A percentile compares a stretch with the other conserved stretches of the same genome.
These are phyloP conservation scores for Diorhabda sublineata DNA, from an alignment of 1,140 invertebrate species.

Conservation along the genomic window DNA sequence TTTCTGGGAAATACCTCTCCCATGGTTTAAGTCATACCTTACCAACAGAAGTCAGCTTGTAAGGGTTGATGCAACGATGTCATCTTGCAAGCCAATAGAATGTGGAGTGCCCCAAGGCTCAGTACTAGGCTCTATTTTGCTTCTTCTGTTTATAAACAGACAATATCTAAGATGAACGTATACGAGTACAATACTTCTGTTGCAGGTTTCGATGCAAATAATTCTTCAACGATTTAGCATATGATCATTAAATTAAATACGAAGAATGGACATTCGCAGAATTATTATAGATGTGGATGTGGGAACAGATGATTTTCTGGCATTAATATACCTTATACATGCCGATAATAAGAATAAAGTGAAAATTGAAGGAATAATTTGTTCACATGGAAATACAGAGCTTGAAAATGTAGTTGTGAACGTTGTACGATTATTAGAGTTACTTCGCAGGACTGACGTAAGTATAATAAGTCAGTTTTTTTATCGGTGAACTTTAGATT, in stretches of 20 bases:
- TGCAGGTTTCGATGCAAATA: too few relatives aligned
- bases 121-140: too few relatives aligned
- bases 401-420: constrained; percentile 59
- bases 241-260: background rate
- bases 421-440: constrained; percentile 55
- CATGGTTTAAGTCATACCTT: too few relatives aligned
- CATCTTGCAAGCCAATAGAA: too few relatives aligned
- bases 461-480: constrained; percentile 30
- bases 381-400: constrained; percentile 59
- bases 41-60: too few relatives aligned
- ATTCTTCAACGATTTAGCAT: too few relatives aligned
- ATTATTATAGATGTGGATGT: constrained; percentile 60
- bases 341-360: constrained; percentile 51
- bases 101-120: too few relatives aligned
- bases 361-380: constrained; percentile 59
- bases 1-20: too few relatives aligned
- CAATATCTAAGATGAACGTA: too few relatives aligned
- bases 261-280: background rate
- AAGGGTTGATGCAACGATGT: too few relatives aligned
- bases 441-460: constrained; percentile 51
- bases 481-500: background rate
- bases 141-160: too few relatives aligned
- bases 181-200: too few relatives aligned
- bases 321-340: constrained; percentile 55
- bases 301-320: constrained; percentile 63